Percentiles rank a stretch among this genome's conserved stretches.
Conservation (phyloP, 2,797 vertebrate species). For the Avahi laniger region DNA sequence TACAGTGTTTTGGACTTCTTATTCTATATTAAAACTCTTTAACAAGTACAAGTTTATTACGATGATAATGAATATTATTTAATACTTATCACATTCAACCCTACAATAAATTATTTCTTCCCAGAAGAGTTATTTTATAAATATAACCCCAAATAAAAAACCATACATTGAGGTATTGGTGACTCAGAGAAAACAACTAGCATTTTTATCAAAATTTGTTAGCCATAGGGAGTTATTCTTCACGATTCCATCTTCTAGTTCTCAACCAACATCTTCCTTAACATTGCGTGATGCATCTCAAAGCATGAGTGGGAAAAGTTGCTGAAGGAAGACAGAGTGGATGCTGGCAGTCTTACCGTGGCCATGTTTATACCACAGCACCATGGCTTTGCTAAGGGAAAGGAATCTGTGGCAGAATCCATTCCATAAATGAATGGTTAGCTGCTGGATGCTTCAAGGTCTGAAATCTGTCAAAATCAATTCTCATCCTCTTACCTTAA, state of each 20-base stretch:
- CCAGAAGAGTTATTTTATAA: not conserved
- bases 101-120: not conserved
- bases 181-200: not conserved
- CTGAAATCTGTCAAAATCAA: not conserved
- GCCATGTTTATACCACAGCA: not conserved
- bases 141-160: conserved; percentile 1
- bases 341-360: not conserved
- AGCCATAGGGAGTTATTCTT: not conserved
- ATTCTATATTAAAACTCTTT: conserved; percentile 9
- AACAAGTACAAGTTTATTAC: conserved; percentile 29
- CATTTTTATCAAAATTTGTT: not conserved
- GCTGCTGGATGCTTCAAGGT: not conserved
- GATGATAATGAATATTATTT: conserved; percentile 11
- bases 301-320: not conserved
- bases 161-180: not conserved
- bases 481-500: not conserved
- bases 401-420: not conserved
- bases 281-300: not conserved
- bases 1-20: not conserved
- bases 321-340: not conserved
- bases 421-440: not conserved
- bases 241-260: not conserved
- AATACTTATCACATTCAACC: not conserved
- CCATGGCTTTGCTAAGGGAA: not conserved
- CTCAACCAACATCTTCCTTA: not conserved